Percentiles rank a stretch among this genome's conserved stretches.
phyloP scores from a whole-genome alignment of 2,888 invertebrate species.

The Melanargia galathea region DNA sequence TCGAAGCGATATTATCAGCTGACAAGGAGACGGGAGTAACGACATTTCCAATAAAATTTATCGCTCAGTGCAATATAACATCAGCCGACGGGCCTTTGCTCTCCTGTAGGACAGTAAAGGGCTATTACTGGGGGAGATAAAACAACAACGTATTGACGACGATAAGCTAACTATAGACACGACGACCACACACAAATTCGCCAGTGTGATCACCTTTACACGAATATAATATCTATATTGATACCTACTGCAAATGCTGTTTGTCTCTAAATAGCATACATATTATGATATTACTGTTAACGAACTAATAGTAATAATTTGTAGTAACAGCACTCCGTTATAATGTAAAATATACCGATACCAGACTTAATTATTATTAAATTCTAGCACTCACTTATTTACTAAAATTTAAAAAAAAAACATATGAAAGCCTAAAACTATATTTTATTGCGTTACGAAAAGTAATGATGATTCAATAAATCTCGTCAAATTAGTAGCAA shows the following conservation, averaged over 20 bases:
- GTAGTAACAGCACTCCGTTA: too few species aligned
- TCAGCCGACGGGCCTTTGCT: slow-evolving; percentile 39
- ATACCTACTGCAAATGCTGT: not conserved
- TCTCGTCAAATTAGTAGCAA: too few species aligned
- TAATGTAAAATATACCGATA: too few species aligned
- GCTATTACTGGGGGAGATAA: slow-evolving; percentile 39
- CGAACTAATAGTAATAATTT: too few species aligned
- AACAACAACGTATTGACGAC: slow-evolving; percentile 29
- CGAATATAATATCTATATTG: not conserved
- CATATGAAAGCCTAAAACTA: too few species aligned
- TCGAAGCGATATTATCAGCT: slow-evolving; percentile 34
- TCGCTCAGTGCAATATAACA: slow-evolving; percentile 39
- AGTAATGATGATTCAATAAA: too few species aligned
- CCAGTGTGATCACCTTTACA: slow-evolving; percentile 12
- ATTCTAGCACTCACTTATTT: too few species aligned
- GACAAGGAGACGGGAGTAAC: slow-evolving; percentile 40
- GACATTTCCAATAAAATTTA: slow-evolving; percentile 43
- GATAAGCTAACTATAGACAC: slow-evolving; percentile 27
- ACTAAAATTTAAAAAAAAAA: too few species aligned
- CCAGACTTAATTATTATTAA: too few species aligned
- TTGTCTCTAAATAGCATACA: not conserved
- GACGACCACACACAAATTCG: slow-evolving; percentile 32
- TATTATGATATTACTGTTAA: too few species aligned
- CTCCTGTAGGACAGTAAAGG: slow-evolving; percentile 40
- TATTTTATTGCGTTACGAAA: too few species aligned